Conservation (phyloP, 2,113 vertebrate species). For the Arenaria interpres region DNA sequence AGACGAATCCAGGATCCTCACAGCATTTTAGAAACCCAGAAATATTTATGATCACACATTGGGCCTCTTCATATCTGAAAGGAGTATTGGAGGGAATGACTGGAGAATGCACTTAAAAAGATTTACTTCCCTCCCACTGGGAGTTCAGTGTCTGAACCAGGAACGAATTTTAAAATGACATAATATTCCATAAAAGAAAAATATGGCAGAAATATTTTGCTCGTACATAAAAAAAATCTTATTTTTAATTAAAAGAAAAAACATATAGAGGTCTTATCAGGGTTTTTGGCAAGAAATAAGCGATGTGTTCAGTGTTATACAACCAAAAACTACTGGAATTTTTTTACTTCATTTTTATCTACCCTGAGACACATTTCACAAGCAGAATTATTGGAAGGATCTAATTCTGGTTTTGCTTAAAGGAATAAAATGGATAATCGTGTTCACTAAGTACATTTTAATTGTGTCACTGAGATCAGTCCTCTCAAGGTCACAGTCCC, state of each 20-base stretch:
- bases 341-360: neutral
- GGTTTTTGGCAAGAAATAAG: conserved; percentile 20
- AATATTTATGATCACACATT: neutral
- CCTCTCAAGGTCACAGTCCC: neutral
- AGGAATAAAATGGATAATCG: accelerated
- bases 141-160: conserved; percentile 25
- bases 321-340: conserved; percentile 2
- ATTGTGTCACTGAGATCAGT: neutral
- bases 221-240: conserved; percentile 25
- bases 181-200: conserved; percentile 54
- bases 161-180: conserved; percentile 15
- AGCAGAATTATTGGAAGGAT: neutral
- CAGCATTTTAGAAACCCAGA: neutral
- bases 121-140: conserved; percentile 14
- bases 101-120: neutral
- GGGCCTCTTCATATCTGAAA: neutral
- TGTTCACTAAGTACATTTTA: neutral
- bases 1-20: neutral
- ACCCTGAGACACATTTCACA: neutral
- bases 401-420: neutral
- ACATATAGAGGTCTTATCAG: conserved; percentile 35
- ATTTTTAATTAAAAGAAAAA: conserved; percentile 59
- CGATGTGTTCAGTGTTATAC: neutral
- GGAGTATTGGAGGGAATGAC: neutral
- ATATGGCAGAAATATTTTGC: neutral